Conservation (phyloP, 2,113 vertebrate genomes). For the Macrotus californicus region DNA sequence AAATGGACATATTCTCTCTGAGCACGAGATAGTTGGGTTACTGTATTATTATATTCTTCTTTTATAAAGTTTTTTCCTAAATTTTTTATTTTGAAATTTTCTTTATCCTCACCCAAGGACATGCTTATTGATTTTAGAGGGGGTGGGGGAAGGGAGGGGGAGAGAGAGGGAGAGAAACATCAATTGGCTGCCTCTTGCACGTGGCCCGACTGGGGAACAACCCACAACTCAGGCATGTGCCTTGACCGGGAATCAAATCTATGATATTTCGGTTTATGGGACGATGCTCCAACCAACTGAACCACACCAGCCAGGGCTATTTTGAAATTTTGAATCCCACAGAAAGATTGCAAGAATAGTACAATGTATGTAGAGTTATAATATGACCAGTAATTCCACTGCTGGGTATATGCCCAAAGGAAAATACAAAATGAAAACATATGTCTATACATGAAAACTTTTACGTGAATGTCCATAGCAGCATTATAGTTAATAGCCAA, state of each 20-base stretch:
- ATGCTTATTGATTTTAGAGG: no score
- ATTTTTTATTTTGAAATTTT: not conserved
- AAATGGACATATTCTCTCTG: not conserved
- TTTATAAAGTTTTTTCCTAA: not conserved
- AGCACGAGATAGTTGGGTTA: not conserved
- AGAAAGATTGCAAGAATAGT: not conserved
- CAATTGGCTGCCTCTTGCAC: no score
- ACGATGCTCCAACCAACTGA: no score
- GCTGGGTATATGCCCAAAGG: not conserved
- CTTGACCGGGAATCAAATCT: no score
- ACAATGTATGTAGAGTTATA: not conserved
- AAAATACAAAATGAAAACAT: not conserved
- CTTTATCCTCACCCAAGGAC: no score
- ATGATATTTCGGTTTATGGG: no score
- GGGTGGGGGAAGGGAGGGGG: no score
- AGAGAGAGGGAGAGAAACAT: no score
- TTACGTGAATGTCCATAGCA: not conserved
- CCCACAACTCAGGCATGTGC: no score
- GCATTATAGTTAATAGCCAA: not conserved
- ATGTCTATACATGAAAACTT: not conserved
- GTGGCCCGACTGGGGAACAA: no score
- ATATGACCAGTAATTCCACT: not conserved
- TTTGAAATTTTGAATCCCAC: not conserved
- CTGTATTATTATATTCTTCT: not conserved
- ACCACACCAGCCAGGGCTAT: not conserved